These are phyloP conservation scores for Cliona cf. orientalis DNA, from an alignment of 37 sponge, comb jelly and placozoan species.

Conservation along the genomic window DNA sequence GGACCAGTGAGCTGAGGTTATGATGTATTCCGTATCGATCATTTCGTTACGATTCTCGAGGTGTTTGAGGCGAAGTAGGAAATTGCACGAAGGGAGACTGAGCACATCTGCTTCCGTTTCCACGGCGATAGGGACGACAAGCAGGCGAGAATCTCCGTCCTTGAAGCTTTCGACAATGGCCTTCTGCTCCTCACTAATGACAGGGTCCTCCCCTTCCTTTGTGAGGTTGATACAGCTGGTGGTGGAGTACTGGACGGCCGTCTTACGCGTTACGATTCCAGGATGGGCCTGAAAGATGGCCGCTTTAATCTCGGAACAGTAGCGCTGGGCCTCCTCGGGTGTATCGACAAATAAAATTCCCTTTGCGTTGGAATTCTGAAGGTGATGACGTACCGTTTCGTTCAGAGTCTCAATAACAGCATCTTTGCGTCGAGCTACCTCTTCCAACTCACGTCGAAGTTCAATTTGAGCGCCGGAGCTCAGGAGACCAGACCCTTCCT, in stretches of 20 bases:
- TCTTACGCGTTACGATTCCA: neutral
- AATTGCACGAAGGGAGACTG: neutral
- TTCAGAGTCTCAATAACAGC: neutral
- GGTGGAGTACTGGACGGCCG: neutral
- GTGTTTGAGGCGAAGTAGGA: neutral
- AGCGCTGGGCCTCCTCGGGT: neutral
- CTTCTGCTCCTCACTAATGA: neutral
- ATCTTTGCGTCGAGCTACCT: neutral
- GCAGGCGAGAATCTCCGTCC: neutral
- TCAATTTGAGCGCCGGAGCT: neutral
- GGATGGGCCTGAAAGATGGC: neutral
- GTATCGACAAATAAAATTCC: slow-evolving; percentile 16
- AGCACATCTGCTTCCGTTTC: neutral
- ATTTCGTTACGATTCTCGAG: neutral
- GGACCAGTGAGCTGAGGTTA: neutral
- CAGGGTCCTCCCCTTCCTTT: neutral
- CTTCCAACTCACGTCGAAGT: neutral
- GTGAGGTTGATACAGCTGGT: neutral
- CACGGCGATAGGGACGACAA: neutral
- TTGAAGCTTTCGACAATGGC: neutral
- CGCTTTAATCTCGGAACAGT: neutral
- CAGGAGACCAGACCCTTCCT: neutral
- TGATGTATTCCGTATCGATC: neutral
- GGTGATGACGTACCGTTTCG: neutral
- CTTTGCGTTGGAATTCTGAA: neutral